Base-by-base conservation (phyloP, 2,797 vertebrate genomes). In the Pterois miles region DNA sequence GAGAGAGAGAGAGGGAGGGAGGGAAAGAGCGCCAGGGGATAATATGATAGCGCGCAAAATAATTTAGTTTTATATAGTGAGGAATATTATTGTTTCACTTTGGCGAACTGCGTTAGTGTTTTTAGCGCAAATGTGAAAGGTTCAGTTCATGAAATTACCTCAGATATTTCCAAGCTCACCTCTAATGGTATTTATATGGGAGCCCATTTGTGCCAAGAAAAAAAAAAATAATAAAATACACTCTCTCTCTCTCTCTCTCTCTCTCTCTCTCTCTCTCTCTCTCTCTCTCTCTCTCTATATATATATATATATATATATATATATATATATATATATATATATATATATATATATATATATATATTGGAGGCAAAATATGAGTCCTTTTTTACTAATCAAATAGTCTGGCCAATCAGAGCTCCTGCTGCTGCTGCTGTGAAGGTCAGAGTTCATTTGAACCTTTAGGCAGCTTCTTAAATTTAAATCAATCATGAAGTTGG, bases 351-450 rank as follows among this genome's bases (percentile, higher is more conserved):
- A n/a, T n/a, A n/a, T n/a, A n/a, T n/a, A n/a, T n/a, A n/a, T n/a
- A n/a, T n/a, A n/a, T n/a, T n/a, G n/a, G n/a, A n/a, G n/a, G n/a
- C n/a, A n/a, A n/a, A n/a, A n/a, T n/a, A n/a, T n/a, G n/a, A n/a
- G n/a, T n/a, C n/a, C n/a, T n/a, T n/a, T 29, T 27, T 18, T 27
- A 56, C 25, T 9, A 29, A 43, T 43, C 40, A 43, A 27, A 29
- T 18, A 63, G 33, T 36, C 38, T 48, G 52, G 13, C 68, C 43
- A 71, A 57, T 77, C 67, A 77, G 18, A 57, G 52, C 34, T 36
- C 25, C 20, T 38, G 31, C n/a, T 65, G 25, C 43, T 50, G 22
- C 16, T 34, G 38, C 40, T 43, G 34, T 54, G 16, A 11, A 38
- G 27, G 63, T 2, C 7, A 3, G 27, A 10, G 2, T 74, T 66